Evolutionary conservation across 64 coral and sea anemone species (phyloP).

Genomic region (Hydrozoanthus tunicans): DNA sequence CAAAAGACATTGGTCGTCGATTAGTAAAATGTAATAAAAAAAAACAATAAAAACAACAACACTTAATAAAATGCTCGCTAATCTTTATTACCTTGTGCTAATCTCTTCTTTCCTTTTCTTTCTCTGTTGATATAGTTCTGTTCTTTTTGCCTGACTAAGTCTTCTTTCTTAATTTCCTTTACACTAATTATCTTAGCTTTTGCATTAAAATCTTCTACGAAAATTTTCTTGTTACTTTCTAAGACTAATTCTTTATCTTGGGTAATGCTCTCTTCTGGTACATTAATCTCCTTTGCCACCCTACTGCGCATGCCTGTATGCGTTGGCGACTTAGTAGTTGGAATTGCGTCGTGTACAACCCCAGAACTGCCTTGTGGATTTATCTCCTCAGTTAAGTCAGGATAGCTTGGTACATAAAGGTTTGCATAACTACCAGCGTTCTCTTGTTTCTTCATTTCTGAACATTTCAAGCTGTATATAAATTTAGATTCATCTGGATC

Average conservation of each 20-base stretch:
- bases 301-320: neutral
- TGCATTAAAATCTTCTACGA: neutral
- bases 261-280: neutral
- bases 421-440: constrained; percentile 45
- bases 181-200: neutral
- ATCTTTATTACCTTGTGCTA: neutral
- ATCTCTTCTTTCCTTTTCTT: neutral
- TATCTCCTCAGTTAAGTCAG: neutral
- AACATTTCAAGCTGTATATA: neutral
- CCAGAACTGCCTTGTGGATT: neutral
- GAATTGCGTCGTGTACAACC: neutral
- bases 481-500: neutral
- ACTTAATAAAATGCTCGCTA: neutral
- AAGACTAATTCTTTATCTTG: constrained; percentile 9
- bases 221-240: neutral
- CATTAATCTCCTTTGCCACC: neutral
- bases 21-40: neutral
- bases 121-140: neutral
- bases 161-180: constrained; percentile 19
- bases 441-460: constrained; percentile 22
- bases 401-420: constrained; percentile 22
- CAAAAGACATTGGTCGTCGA: neutral
- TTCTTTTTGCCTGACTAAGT: neutral
- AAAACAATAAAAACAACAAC: neutral
- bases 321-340: neutral